A percentile compares a stretch with the other conserved stretches of the same genome.
These are phyloP conservation scores for Trichomycterus rosablanca DNA, from an alignment of 2,113 vertebrate genomes.

Conservation along the genomic window DNA sequence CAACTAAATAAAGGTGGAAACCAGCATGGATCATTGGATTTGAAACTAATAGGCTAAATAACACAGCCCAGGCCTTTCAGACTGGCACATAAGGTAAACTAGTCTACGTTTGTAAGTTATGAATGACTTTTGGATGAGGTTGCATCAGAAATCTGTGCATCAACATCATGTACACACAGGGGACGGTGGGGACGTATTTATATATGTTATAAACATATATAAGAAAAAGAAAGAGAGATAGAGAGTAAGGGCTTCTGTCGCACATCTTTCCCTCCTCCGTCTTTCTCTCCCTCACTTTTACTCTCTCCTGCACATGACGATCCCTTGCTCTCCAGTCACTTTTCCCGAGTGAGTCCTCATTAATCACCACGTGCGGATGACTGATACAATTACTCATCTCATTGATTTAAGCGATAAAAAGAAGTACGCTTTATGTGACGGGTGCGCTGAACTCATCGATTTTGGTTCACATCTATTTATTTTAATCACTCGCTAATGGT, in stretches of 20 bases:
- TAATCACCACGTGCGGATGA: constrained; percentile 61
- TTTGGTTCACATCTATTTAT: constrained; percentile 67
- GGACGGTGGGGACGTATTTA: constrained; percentile 12
- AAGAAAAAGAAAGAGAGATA: too few relatives aligned
- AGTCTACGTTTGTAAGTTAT: neutral
- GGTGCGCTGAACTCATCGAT: constrained; percentile 60
- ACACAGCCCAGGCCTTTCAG: neutral
- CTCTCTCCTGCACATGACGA: constrained; percentile 35
- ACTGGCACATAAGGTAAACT: neutral
- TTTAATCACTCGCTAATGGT: constrained; percentile 64
- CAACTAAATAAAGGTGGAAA: neutral
- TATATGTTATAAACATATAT: too few relatives aligned
- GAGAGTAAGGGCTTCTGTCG: constrained; percentile 1
- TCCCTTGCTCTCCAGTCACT: constrained; percentile 56
- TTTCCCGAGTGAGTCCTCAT: constrained; percentile 61
- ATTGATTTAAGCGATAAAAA: constrained; percentile 64
- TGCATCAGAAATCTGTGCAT: neutral
- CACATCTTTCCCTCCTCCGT: neutral
- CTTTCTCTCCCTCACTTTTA: constrained; percentile 10
- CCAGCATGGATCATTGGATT: neutral
- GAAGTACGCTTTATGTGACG: constrained; percentile 48
- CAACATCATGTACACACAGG: constrained; percentile 6
- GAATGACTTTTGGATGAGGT: neutral
- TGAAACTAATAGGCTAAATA: neutral
- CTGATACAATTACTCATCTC: constrained; percentile 72